phyloP scores from a whole-genome alignment of 1,140 invertebrate species.

The Aradophagus sp. region DNA sequence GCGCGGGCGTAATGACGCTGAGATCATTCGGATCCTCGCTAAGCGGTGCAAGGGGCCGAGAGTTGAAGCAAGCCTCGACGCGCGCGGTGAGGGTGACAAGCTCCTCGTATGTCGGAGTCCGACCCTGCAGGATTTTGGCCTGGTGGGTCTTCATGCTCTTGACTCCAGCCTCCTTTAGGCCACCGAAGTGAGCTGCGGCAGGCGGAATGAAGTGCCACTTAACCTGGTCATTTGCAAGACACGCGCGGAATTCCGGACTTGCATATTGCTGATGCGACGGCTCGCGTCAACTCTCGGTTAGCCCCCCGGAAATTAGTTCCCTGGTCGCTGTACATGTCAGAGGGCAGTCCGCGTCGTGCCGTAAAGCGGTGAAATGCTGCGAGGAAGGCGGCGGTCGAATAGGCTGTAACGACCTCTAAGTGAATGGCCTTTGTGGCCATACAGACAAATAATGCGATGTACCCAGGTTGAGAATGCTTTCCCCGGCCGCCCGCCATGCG shows the following conservation, averaged over 20 bases:
- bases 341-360: slow-evolving; percentile 33
- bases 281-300: slow-evolving; percentile 22
- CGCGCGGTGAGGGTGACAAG: not conserved
- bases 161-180: not conserved
- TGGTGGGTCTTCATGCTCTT: not conserved
- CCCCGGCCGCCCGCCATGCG: slow-evolving; percentile 6
- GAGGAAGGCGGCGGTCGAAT: not conserved
- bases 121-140: not conserved
- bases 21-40: not conserved
- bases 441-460: slow-evolving; percentile 15
- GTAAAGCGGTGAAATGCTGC: not conserved
- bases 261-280: too few species aligned
- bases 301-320: slow-evolving; percentile 54
- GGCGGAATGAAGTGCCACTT: not conserved
- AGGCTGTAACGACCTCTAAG: slow-evolving; percentile 5
- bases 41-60: not conserved
- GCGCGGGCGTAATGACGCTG: not conserved
- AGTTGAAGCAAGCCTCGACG: slow-evolving; percentile 1
- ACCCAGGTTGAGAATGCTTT: not conserved
- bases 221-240: too few species aligned
- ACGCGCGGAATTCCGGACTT: too few species aligned
- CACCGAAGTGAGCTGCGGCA: not conserved
- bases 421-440: slow-evolving; percentile 8
- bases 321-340: slow-evolving; percentile 60
- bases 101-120: not conserved